Percentiles rank a stretch among this genome's conserved stretches.
Evolutionary conservation across 2,797 vertebrate genomes (phyloP).

Genomic region (Cryptoprocta ferox): DNA sequence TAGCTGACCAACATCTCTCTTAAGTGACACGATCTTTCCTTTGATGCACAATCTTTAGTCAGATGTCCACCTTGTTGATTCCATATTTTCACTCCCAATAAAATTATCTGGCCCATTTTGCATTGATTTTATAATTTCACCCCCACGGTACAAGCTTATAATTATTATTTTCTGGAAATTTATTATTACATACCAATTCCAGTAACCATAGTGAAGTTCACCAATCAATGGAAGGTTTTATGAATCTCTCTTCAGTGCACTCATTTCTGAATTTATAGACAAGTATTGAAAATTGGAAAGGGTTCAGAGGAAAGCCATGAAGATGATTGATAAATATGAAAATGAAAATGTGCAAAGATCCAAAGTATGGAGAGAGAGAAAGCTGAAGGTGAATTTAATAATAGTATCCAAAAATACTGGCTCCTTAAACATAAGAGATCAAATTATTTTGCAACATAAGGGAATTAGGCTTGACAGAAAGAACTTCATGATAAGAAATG

Average conservation of each 20-base stretch:
- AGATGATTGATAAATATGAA: slow-evolving; percentile 11
- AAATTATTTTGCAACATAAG: slow-evolving; percentile 23
- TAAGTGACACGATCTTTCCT: background rate
- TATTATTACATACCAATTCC: background rate
- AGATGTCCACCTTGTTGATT: background rate
- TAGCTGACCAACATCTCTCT: background rate
- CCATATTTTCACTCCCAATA: background rate
- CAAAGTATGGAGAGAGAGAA: background rate
- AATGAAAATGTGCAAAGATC: background rate
- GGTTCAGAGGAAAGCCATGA: background rate
- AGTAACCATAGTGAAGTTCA: background rate
- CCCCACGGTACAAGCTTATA: background rate
- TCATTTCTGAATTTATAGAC: slow-evolving; percentile 3
- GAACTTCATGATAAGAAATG: background rate
- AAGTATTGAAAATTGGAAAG: background rate
- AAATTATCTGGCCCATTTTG: background rate
- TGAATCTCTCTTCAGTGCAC: background rate
- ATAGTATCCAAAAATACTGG: background rate
- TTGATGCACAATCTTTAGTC: background rate
- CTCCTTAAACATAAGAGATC: slow-evolving; percentile 16
- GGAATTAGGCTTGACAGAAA: background rate
- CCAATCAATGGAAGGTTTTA: background rate
- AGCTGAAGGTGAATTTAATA: background rate
- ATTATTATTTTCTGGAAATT: slow-evolving; percentile 7
- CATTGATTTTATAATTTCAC: slow-evolving; percentile 39